Conservation (phyloP, 2,888 invertebrate genomes). For the Andrena bicolor region DNA sequence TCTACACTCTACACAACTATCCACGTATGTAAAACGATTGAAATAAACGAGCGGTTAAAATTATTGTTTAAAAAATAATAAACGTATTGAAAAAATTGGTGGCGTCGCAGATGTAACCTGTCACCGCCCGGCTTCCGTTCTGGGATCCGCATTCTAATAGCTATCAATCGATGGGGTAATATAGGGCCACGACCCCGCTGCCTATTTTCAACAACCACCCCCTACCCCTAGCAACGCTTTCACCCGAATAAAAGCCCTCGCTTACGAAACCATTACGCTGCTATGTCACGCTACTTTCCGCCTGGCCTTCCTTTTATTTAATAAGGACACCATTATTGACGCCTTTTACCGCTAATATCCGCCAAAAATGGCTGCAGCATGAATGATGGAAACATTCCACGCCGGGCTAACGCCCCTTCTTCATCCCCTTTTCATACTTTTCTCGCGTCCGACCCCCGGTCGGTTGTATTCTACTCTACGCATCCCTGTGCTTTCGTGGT, state of each 20-base stretch:
- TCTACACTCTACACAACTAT: constrained; percentile 82
- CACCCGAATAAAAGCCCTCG: constrained; percentile 12
- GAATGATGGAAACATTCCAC: constrained; percentile 20
- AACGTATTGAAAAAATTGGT: constrained; percentile 74
- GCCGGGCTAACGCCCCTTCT: neutral
- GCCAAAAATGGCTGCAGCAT: constrained; percentile 23
- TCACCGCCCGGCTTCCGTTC: constrained; percentile 16
- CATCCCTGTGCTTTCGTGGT: neutral
- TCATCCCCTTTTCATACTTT: neutral
- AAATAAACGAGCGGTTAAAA: constrained; percentile 84
- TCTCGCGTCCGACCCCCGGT: too few species aligned
- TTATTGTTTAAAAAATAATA: constrained; percentile 84
- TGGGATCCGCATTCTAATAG: neutral
- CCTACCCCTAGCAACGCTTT: neutral
- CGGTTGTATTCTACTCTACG: neutral
- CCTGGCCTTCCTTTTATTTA: constrained; percentile 8
- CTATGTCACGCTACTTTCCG: constrained; percentile 17
- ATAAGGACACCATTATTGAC: constrained; percentile 46
- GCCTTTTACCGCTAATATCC: constrained; percentile 44
- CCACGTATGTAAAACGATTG: constrained; percentile 84
- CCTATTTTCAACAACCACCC: constrained; percentile 18
- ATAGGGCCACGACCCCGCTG: neutral
- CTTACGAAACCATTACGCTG: constrained; percentile 26
- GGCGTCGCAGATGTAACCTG: constrained; percentile 40
- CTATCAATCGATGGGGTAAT: constrained; percentile 9